Evolutionary conservation across 2,797 vertebrate genomes (phyloP), one percentile per base, ranked within the genome.

Genomic region (Pseudochromis fuscus): DNA sequence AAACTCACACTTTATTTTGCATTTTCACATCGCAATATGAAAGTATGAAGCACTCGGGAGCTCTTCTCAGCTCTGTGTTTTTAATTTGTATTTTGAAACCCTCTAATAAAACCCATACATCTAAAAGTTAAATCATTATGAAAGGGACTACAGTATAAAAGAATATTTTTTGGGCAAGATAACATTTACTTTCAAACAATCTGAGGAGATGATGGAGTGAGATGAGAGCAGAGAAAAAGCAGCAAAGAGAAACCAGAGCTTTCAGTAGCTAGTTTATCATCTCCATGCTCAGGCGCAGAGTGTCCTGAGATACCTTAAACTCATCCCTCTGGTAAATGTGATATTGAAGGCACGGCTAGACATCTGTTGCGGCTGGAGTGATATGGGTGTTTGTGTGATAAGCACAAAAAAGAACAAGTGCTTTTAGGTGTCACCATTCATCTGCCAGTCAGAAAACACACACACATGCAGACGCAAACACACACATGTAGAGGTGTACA

Each of bases 251-350:
- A 62, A 50, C 24, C n/a, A 38, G 67, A 70, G 57, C 62, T 63
- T 72, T 83, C 46, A 67, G 46, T 16, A 10, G 3, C 35, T 72
- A 48, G 60, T 72, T 83, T 85, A 60, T 84, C 71, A 40, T 77
- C 28, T 67, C 55, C 3, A 7, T 9, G 30, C 62, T 77, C 27
- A 27, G 33, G 53, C 52, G 61, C 46, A 67, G 45, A 72, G 37
- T 64, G 7, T 72, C 59, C 74, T 61, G 56, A 77, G 62, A 62
- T 63, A 56, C 71, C 79, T 87, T 82, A 67, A 82, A 85, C 58
- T 52, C 56, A 55, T 74, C 81, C 24, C 44, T 75, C 79, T 75
- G 51, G 74, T 87, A 72, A 88, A 89, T 84, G 82, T 81, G 79
- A 64, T 65, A 82, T 80, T 50, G 35, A 50, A 53, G 64, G 58